Base-by-base conservation (phyloP, 1,140 invertebrate species). In the Meloidogyne exigua region DNA sequence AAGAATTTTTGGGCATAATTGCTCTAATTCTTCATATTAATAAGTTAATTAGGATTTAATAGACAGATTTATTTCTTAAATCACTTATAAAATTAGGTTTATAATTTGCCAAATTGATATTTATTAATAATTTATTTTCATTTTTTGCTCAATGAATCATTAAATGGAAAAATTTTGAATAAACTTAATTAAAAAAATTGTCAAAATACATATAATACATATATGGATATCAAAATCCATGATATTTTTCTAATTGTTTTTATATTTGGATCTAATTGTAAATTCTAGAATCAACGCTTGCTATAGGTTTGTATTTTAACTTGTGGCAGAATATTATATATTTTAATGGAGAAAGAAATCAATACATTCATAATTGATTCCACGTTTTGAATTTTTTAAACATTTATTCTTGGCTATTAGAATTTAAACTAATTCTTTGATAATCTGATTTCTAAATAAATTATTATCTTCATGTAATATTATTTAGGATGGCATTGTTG, bases 1-100 rank as follows among this genome's bases (percentile, higher is more conserved):
- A 83, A 28, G 39, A 32, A 32, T 32, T 32, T 7, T 13, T n/a
- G 42, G 9, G 15, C 42, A 57, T 21, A 26, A 68, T 68, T 68
- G 44, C 23, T 44, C 42, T 7, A 44, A 44, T 15, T 44, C 21
- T 57, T 57, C 49, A 9, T 57, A 32, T 32, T 32, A 32, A 32
- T 7, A 32, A 32, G 28, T 32, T 32, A 32, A 57, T n/a, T 57
- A 57, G 49, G 49, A 57, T n/a, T 57, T 57, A 3, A 15, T 57
- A 44, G 2, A 44, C 3, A 39, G 4, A 44, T 44, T 15, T 2
- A 15, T 42, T 12, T 42, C 21, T n/a, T 57, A n/a, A 57, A 21
- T 57, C n/a, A 57, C 9, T 57, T 57, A 39, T 39, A 57, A 57
- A 57, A 57, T 57, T n/a, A 57, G 49, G 49, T 57, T 57, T 57